Evolutionary conservation across 2,113 vertebrate genomes (phyloP).

Genomic region (Varanus komodoensis): DNA sequence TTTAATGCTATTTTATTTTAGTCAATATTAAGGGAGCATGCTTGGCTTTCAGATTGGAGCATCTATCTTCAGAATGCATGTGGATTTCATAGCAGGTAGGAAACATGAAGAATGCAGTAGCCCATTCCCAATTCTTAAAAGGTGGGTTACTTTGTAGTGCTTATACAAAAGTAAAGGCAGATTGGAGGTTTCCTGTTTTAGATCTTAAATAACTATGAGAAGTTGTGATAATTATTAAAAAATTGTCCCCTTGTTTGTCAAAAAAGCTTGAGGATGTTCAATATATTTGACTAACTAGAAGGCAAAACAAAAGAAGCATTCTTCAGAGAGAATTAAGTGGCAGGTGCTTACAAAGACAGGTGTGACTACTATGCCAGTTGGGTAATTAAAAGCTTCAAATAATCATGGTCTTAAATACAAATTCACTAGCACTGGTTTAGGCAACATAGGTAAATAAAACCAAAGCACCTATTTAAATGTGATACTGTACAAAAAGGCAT

Average conservation of each 20-base stretch:
- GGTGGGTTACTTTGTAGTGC: conserved; percentile 1
- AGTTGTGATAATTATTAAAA: neutral
- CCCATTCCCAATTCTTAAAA: conserved; percentile 12
- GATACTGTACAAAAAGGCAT: neutral
- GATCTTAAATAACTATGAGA: conserved; percentile 5
- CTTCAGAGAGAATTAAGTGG: neutral
- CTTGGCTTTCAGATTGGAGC: conserved; percentile 53
- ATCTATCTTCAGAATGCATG: fast-evolving
- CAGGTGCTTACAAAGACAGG: neutral
- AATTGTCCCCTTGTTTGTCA: neutral
- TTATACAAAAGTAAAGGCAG: neutral
- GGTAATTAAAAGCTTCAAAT: neutral
- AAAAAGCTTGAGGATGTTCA: neutral
- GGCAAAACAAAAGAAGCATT: neutral
- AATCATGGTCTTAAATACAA: neutral
- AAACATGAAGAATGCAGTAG: conserved; percentile 6
- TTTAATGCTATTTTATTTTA: conserved; percentile 72
- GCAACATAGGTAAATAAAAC: neutral
- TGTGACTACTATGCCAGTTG: neutral
- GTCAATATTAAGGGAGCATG: conserved; percentile 58
- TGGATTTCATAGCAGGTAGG: neutral
- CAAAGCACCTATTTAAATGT: neutral
- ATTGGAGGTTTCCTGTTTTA: neutral
- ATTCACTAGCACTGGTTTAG: neutral
- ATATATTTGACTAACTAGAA: neutral